Conservation (phyloP, 2,113 vertebrate species). For the Erpornis zantholeuca region DNA sequence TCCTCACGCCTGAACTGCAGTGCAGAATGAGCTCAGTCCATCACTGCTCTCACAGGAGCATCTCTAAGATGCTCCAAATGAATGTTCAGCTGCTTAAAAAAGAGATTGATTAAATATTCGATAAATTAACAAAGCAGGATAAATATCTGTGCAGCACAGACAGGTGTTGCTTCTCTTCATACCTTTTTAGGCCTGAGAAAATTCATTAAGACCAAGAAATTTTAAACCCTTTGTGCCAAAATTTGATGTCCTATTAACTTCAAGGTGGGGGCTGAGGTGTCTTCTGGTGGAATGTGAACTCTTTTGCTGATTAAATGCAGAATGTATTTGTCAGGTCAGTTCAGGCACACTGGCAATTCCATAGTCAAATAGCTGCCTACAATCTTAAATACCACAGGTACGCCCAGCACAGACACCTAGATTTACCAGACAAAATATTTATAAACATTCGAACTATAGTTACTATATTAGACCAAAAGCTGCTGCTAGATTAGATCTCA, state of each 20-base stretch:
- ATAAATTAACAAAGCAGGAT: neutral
- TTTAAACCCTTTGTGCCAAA: neutral
- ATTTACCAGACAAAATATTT: constrained; percentile 45
- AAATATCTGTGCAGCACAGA: neutral
- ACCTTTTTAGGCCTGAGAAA: neutral
- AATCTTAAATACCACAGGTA: neutral
- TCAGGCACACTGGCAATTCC: neutral
- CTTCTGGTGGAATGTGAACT: neutral
- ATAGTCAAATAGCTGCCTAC: neutral
- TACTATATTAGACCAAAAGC: constrained; percentile 11
- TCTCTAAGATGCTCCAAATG: neutral
- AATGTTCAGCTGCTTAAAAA: neutral
- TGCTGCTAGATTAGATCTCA: constrained; percentile 43
- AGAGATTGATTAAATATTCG: neutral
- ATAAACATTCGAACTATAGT: constrained; percentile 46
- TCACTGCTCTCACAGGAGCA: neutral
- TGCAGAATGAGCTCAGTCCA: neutral
- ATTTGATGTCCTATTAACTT: neutral
- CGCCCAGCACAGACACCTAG: neutral
- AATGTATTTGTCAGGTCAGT: neutral
- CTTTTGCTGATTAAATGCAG: neutral
- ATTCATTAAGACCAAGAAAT: neutral
- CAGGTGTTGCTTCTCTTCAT: neutral
- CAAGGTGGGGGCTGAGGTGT: neutral
- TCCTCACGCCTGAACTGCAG: neutral